Base-by-base conservation (phyloP, 2,797 vertebrate genomes). In the Betta splendens region DNA sequence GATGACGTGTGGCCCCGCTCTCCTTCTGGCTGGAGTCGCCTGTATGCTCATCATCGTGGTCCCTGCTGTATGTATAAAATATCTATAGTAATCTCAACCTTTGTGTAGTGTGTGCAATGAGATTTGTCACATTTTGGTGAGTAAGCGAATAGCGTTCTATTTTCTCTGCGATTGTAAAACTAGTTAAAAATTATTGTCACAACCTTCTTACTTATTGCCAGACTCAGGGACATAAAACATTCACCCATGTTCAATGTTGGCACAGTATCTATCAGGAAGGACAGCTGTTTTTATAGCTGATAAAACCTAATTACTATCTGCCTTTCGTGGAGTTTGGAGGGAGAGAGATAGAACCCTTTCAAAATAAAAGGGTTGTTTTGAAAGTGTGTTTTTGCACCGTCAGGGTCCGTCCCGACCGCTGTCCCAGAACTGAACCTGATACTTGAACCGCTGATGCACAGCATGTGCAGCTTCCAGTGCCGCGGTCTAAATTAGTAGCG, bases 1-100 rank as follows among this genome's bases (percentile, higher is more conserved):
- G 87, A 95, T 86, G 65, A 92, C 94, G 3, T 91, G 95, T 69
- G 90, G 89, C 44, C 91, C 93, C 0, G 91, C 92, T 49, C 93
- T 98, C 80, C 78, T 96, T 35, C 87, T 92, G 54, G 91, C 91
- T 7, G 93, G 93, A 12, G 53, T 93, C 5, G 83, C 92, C 56
- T 96, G 94, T 79, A 91, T 88, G 77, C 87, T 93, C 68, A 92
- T 94, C 70, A 93, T 96, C 23, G 76, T 92, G 48, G 93, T 96
- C 43, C 95, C 96, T 31, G 5, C 51, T 56, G 86, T 90, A 86
- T 0, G 86, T 87, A 63, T 15, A 28, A 21, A 40, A 7, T 67
- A 29, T 12, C 15, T 11, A 15, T 10, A 22, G 35, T 36, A 44
- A 6, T 36, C 2, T 8, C 10, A 43, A 32, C 9, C 5, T 26